Conservation (phyloP, 2,113 vertebrate genomes). For the Hystrix cristata region DNA sequence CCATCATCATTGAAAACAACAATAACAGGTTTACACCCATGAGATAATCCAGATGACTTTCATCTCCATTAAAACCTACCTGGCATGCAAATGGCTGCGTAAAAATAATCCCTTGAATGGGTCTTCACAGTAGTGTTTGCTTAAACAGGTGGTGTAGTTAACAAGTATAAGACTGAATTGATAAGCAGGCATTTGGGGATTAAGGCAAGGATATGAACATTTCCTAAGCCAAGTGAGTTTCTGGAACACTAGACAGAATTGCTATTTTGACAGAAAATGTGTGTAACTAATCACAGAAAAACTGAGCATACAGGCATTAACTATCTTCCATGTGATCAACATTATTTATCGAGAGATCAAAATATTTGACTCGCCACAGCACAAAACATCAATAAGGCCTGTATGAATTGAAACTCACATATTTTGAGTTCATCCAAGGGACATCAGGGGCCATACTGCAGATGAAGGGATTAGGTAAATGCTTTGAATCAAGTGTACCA, state of each 20-base stretch:
- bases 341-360: background rate
- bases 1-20: background rate
- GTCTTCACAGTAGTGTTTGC: background rate
- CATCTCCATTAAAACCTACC: constrained; percentile 23
- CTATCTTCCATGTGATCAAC: background rate
- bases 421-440: background rate
- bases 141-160: background rate
- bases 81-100: background rate
- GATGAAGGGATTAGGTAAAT: background rate
- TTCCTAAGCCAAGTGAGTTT: background rate
- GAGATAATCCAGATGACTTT: constrained; percentile 52
- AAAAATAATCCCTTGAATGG: constrained; percentile 22
- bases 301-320: background rate
- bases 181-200: constrained; percentile 8
- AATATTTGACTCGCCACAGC: background rate
- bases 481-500: background rate
- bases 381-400: background rate
- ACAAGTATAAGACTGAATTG: background rate
- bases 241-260: background rate
- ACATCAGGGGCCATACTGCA: background rate
- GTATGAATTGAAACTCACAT: too few species aligned
- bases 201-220: background rate
- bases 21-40: background rate
- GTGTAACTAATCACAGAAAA: constrained; percentile 1
- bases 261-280: background rate